These are phyloP conservation scores for Athripsodes cinereus DNA, from an alignment of 2,888 invertebrate genomes.

Conservation along the genomic window DNA sequence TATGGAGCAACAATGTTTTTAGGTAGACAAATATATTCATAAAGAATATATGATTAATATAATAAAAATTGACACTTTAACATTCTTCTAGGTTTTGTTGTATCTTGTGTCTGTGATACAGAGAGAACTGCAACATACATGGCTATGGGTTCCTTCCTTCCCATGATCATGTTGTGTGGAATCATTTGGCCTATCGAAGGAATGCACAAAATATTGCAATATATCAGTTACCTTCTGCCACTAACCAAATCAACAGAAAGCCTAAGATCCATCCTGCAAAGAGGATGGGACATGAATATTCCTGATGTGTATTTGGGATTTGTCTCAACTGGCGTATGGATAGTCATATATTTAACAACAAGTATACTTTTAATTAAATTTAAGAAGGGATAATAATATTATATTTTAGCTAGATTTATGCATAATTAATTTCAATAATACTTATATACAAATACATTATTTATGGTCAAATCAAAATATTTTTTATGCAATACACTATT, in stretches of 20 bases:
- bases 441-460: no score
- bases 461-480: no score
- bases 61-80: no score
- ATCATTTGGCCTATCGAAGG: slow-evolving; percentile 95
- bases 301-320: slow-evolving; percentile 78
- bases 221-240: slow-evolving; percentile 70
- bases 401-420: no score
- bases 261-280: slow-evolving; percentile 73
- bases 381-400: slow-evolving; percentile 59
- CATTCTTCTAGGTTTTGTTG: slow-evolving; percentile 72
- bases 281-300: slow-evolving; percentile 71
- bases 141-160: slow-evolving; percentile 79
- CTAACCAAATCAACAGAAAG: slow-evolving; percentile 86
- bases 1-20: no score
- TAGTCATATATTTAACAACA: slow-evolving; percentile 63
- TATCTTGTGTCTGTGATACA: slow-evolving; percentile 72
- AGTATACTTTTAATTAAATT: slow-evolving; percentile 75
- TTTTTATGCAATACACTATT: no score
- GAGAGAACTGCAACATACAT: slow-evolving; percentile 81
- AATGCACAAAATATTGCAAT: slow-evolving; percentile 71
- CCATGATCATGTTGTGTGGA: slow-evolving; percentile 79
- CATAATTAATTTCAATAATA: no score
- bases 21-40: no score
- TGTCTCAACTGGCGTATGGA: slow-evolving; percentile 73
- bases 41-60: no score